Evolutionary conservation across 2,113 vertebrate species (phyloP).

Genomic region (Galbula dea): DNA sequence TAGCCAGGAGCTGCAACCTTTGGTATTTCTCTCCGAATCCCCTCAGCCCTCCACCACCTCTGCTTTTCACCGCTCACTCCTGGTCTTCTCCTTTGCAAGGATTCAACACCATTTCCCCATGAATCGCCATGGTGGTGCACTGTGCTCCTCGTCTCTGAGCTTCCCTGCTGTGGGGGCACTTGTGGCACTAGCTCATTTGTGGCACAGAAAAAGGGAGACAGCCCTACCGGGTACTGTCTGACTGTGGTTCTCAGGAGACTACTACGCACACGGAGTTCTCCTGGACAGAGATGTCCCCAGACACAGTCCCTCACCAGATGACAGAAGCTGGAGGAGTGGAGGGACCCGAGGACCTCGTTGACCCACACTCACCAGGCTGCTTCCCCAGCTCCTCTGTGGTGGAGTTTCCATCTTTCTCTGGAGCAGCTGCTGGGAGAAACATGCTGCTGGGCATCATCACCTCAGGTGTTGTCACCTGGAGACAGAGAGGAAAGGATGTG

Average conservation of each 20-base stretch:
- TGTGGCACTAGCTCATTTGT: not conserved
- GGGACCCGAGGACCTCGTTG: not conserved
- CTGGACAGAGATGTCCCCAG: accelerated
- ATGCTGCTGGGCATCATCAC: conserved; percentile 93
- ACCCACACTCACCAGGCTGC: conserved; percentile 83
- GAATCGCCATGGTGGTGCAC: accelerated
- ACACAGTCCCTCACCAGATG: not conserved
- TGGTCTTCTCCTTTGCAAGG: not conserved
- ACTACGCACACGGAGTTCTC: not conserved
- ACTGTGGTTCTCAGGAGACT: not conserved
- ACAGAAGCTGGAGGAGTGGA: not conserved
- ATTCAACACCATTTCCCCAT: not conserved
- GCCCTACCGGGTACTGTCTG: accelerated
- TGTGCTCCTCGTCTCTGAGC: not conserved
- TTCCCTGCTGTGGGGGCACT: not conserved
- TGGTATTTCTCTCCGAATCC: not conserved
- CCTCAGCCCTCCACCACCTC: not conserved
- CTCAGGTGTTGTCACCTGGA: conserved; percentile 92
- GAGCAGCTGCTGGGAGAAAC: conserved; percentile 88
- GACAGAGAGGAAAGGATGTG: conserved; percentile 32
- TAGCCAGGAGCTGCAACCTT: not conserved
- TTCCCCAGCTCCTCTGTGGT: conserved; percentile 83
- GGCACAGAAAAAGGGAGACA: not conserved
- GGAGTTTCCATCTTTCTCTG: conserved; percentile 83
- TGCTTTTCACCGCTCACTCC: not conserved